Evolutionary conservation across 2,888 invertebrate genomes (phyloP).

Genomic region (Cephus rjabovi): DNA sequence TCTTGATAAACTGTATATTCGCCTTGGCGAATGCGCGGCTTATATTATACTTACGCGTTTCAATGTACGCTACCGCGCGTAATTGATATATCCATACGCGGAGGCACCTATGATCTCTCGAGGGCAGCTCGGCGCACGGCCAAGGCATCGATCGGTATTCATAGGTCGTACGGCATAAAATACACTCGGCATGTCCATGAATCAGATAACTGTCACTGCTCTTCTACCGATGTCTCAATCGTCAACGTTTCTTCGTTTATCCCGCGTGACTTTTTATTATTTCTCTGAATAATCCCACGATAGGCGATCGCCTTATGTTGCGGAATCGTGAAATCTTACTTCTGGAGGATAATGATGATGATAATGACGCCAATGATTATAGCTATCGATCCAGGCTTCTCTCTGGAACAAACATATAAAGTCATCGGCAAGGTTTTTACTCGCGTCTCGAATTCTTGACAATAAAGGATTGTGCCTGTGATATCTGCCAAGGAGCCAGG

Average conservation of each 20-base stretch:
- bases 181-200: conserved; percentile 67
- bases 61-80: conserved; percentile 31
- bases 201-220: conserved; percentile 67
- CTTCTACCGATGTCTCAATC: conserved; percentile 65
- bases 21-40: background rate
- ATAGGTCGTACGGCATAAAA: conserved; percentile 66
- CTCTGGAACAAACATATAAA: background rate
- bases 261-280: conserved; percentile 33
- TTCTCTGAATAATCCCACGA: conserved; percentile 41
- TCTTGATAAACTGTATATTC: background rate
- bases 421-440: background rate
- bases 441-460: background rate
- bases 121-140: conserved; percentile 25
- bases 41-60: conserved; percentile 10
- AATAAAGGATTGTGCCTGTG: background rate
- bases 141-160: conserved; percentile 63
- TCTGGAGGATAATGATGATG: background rate
- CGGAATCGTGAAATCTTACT: background rate
- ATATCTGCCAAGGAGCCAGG: background rate
- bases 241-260: conserved; percentile 40
- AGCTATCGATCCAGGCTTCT: background rate
- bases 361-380: background rate
- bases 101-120: conserved; percentile 53
- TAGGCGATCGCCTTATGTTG: conserved; percentile 22
- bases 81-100: conserved; percentile 51